Evolutionary conservation across 2,113 vertebrate genomes (phyloP), one percentile per base, ranked within the genome.

Genomic region (Anarhynchus alexandrinus): DNA sequence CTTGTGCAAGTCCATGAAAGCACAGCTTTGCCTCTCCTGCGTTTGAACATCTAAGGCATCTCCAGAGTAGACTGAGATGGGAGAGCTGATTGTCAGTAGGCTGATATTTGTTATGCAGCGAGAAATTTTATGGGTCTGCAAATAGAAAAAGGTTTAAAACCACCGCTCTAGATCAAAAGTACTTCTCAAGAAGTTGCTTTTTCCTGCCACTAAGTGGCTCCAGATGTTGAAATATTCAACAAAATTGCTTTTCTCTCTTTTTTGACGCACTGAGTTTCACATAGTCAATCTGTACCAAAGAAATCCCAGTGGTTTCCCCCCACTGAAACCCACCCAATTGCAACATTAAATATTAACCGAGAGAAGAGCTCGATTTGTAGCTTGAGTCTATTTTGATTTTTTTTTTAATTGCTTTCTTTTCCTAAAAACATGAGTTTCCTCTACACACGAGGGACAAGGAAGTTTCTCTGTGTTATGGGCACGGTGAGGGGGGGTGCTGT

Each of bases 191-290:
- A 95, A 96, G 91, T 83, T 90, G 86, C 65, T 97, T 97, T 96
- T 87, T 88, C 81, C 95, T 93, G 61, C 97, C 96, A 95, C 96
- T 98, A 97, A 98, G 96, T 97, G 97, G 93, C 88, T 98, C 97
- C 97, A 95, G 95, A 96, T 96, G 96, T 96, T 98, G 96, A 98
- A 98, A 98, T 98, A 97, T 96, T 97, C 96, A 97, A 96, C 61
- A 95, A 96, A 93, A 95, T 79, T 93, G 49, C 80, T 96, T 94
- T 90, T 67, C 34, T 80, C 32, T 81, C 32, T 61, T 22, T 55
- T 72, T 79, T 84, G 61, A 83, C 82, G 79, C 86, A n/a, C 76
- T 17, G 79, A 62, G 57, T 94, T 96, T 97, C 95, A 96, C 80
- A 65, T 74, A 95, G 94, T 95, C 86, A 90, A 29, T 90, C 76